A percentile compares a stretch with the other conserved stretches of the same genome.
phyloP scores from a whole-genome alignment of 2,888 invertebrate genomes.

The Dryobotodes eremita region DNA sequence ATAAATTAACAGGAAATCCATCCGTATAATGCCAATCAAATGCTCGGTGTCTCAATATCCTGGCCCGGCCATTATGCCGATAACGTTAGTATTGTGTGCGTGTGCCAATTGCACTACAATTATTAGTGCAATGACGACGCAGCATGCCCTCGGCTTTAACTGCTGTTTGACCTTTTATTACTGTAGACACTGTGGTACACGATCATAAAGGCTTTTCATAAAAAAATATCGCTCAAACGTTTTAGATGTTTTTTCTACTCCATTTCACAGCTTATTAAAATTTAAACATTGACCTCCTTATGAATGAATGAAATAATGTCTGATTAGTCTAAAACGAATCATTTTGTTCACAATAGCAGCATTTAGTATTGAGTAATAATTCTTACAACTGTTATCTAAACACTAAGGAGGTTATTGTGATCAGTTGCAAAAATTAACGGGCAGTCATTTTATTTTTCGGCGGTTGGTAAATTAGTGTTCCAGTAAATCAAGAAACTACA shows the following conservation, averaged over 20 bases:
- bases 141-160: not conserved
- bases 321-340: constrained; percentile 5
- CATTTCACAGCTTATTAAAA: not conserved
- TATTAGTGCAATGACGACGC: constrained; percentile 31
- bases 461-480: no score
- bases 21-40: constrained; percentile 40
- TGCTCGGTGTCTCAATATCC: constrained; percentile 50
- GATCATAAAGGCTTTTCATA: not conserved
- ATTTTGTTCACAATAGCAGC: not conserved
- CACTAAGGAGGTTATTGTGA: no score
- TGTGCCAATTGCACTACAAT: constrained; percentile 26
- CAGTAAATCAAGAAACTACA: no score
- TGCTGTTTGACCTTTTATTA: not conserved
- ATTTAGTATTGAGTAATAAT: no score
- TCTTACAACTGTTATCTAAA: no score
- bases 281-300: no score
- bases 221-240: not conserved
- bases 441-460: no score
- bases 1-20: constrained; percentile 26
- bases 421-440: no score
- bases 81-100: constrained; percentile 21
- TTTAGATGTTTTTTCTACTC: not conserved
- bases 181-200: not conserved
- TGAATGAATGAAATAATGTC: not conserved
- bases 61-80: constrained; percentile 4